A percentile compares a stretch with the other conserved stretches of the same genome.
These are phyloP conservation scores for Zaprionus taronus DNA, from an alignment of 1,140 invertebrate genomes.

Conservation along the genomic window DNA sequence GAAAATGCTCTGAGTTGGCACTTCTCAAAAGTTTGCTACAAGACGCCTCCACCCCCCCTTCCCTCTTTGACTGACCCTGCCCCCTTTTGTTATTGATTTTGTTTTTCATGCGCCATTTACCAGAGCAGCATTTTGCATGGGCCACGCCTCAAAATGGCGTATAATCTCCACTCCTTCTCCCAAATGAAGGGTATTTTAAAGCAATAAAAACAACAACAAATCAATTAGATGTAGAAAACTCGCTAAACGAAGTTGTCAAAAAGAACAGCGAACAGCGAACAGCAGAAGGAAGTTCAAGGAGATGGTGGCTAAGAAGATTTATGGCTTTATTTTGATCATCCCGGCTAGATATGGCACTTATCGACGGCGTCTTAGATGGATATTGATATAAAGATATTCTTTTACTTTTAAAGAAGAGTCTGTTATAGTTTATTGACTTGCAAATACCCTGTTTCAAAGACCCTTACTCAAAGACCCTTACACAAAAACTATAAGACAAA, in stretches of 20 bases:
- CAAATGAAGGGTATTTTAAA: conserved; percentile 43
- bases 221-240: conserved; percentile 40
- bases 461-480: too few relatives aligned
- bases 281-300: neutral
- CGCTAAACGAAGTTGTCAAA: conserved; percentile 11
- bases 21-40: conserved; percentile 46
- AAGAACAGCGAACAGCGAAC: neutral
- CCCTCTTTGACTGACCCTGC: neutral
- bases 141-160: conserved; percentile 37
- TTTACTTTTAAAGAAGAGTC: neutral
- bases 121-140: conserved; percentile 62
- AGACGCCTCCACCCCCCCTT: neutral
- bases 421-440: neutral
- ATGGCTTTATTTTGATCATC: neutral
- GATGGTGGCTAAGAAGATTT: neutral
- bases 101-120: conserved; percentile 72
- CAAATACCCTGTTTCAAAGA: neutral
- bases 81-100: conserved; percentile 69
- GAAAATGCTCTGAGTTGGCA: conserved; percentile 67
- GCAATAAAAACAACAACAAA: conserved; percentile 59
- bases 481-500: too few relatives aligned
- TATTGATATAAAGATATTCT: neutral
- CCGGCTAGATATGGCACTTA: neutral
- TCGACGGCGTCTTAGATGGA: neutral
- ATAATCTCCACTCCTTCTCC: neutral